Conservation (phyloP, 2,113 vertebrate species). For the Pangasianodon hypophthalmus region DNA sequence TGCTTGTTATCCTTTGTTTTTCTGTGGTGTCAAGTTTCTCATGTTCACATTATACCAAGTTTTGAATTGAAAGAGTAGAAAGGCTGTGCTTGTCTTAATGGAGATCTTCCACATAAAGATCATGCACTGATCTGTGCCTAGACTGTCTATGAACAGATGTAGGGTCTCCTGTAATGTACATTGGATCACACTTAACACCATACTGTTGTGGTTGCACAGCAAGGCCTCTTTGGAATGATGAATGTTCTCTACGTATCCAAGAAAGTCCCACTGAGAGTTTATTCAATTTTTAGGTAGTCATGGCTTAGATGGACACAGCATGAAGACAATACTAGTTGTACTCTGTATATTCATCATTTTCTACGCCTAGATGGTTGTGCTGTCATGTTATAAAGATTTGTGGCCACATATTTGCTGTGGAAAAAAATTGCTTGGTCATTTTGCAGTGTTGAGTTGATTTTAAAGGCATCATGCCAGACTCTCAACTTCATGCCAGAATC, state of each 20-base stretch:
- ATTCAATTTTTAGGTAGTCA: conserved; percentile 14
- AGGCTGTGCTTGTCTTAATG: not conserved
- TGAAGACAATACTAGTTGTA: not conserved
- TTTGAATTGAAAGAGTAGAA: not conserved
- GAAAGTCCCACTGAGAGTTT: not conserved
- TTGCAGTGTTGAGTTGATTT: conserved; percentile 19
- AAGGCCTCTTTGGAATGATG: conserved; percentile 22
- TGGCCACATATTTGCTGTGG: conserved; percentile 19
- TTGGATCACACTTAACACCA: conserved; percentile 10
- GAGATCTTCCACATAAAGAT: not conserved
- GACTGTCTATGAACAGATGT: not conserved
- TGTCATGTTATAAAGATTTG: not conserved
- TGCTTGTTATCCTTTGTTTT: not conserved
- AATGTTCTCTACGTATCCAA: conserved; percentile 2
- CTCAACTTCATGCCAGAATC: conserved; percentile 16
- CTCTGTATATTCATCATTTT: conserved; percentile 14
- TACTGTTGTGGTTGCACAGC: not conserved
- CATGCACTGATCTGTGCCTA: not conserved
- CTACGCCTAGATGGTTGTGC: not conserved
- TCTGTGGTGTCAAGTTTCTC: not conserved
- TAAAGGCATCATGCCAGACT: conserved; percentile 27
- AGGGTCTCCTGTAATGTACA: not conserved
- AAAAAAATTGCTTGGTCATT: conserved; percentile 25
- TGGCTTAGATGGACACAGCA: not conserved
- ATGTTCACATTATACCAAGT: conserved; percentile 1